Evolutionary conservation across 2,888 invertebrate species (phyloP).

Genomic region (Cataglyphis rosenhaueri): DNA sequence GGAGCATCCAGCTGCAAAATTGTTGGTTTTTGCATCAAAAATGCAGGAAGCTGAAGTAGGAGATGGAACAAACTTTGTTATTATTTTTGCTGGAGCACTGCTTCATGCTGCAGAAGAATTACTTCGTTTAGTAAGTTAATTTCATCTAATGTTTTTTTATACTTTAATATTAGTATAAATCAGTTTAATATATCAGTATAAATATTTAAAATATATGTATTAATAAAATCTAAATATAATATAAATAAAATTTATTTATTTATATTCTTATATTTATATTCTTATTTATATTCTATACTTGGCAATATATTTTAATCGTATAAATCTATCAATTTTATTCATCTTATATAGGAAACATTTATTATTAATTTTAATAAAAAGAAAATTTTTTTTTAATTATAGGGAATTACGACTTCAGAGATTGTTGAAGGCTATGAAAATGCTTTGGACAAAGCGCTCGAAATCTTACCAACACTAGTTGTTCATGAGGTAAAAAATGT

Average conservation of each 20-base stretch:
- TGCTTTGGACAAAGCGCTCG: constrained; percentile 95
- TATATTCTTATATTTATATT: background rate
- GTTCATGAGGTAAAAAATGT: constrained; percentile 92
- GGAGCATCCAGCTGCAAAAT: constrained; percentile 99
- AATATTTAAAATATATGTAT: background rate
- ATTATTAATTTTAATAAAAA: background rate
- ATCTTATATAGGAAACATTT: background rate
- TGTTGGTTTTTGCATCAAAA: constrained; percentile 98
- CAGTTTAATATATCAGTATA: background rate
- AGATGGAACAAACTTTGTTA: constrained; percentile 99
- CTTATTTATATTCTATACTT: background rate
- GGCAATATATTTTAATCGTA: background rate
- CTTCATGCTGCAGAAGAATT: constrained; percentile 97
- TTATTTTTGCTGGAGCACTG: constrained; percentile 96
- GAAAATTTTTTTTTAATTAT: constrained; percentile 57
- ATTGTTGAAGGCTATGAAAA: constrained; percentile 98
- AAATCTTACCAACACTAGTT: constrained; percentile 94
- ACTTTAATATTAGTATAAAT: background rate
- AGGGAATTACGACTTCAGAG: constrained; percentile 98
- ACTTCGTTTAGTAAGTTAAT: constrained; percentile 90
- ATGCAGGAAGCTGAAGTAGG: constrained; percentile 99
- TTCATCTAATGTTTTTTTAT: background rate
- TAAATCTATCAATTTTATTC: background rate
- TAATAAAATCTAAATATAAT: background rate
- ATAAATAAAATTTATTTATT: background rate